Base-by-base conservation (phyloP, 2,888 invertebrate genomes). In the Scaptomyza caliginosa region DNA sequence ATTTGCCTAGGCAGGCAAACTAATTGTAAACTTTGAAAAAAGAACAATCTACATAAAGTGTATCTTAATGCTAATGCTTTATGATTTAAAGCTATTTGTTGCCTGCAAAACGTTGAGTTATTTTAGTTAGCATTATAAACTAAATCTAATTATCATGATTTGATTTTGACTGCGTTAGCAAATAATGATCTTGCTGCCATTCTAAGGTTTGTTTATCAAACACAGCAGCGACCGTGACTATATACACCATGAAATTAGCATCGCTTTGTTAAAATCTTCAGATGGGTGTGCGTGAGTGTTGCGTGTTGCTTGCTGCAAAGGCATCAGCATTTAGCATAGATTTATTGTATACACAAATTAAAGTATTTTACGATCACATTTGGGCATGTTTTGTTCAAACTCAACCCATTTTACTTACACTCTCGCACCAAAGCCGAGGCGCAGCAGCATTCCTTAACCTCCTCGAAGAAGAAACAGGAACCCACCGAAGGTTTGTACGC, bases 391-490 rank as follows among this genome's bases (percentile, higher is more conserved):
- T 49, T 54, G 30, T 51, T 39, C 8, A 32, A 51, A 52, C 24
- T 65, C 34, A 40, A 34, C 19, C 28, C 28, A 17, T 58, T 5
- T n/a, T 48, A 90, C 91, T 86, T 86, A 91, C 91, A 91, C 76
- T 89, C 81, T 74, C 86, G 89, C 24, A 89, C 89, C 60, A 90
- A 76, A 19, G 88, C 78, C 32, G 86, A 72, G 19, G 90, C 88
- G 77, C 91, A 91, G 56, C 91, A 91, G 54, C 91, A 91, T 70
- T 91, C 89, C 63, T 90, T 91, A 26, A 90, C 78, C 70, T 91
- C 89, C 34, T 86, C 89, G 56, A 90, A 91, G 13, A 76, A 80
- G 72, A 89, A 90, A 58, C 91, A 91, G 11, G 92, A 91, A 16
- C 90, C 91, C 36, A 88, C 86, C 1, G 88, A 89, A 26, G 90